These are phyloP conservation scores for Ceyx erithaca DNA, from an alignment of 2,797 vertebrate genomes.

Conservation along the genomic window DNA sequence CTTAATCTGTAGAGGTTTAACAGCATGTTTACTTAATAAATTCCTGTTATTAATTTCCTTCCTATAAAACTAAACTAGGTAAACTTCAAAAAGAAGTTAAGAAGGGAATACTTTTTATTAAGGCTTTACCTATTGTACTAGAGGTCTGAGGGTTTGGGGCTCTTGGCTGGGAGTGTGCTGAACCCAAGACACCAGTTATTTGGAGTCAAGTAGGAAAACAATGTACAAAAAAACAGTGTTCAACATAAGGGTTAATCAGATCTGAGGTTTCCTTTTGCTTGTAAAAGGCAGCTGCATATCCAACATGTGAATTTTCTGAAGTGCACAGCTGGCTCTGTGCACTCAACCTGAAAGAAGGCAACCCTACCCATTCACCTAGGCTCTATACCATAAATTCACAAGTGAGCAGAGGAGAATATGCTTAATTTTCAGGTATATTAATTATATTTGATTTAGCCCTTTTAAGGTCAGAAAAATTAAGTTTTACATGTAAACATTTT, in stretches of 20 bases:
- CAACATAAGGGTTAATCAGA: neutral
- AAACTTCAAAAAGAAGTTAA: neutral
- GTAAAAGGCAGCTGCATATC: neutral
- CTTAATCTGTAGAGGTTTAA: constrained; percentile 34
- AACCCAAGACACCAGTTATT: neutral
- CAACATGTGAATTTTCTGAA: neutral
- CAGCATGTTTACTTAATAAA: constrained; percentile 33
- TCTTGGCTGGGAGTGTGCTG: neutral
- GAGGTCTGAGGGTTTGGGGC: neutral
- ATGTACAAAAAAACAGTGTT: neutral
- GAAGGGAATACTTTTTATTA: neutral
- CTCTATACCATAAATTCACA: neutral
- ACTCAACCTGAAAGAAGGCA: neutral
- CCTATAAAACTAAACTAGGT: neutral
- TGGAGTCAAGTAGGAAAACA: neutral
- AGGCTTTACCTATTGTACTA: neutral
- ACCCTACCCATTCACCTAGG: neutral
- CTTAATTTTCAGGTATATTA: neutral
- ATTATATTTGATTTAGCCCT: neutral
- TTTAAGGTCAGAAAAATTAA: neutral
- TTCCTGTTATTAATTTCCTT: neutral
- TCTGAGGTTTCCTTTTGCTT: neutral
- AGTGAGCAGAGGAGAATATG: neutral
- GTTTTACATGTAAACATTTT: fast-evolving
- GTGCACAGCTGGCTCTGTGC: neutral